Percentiles rank a stretch among this genome's conserved stretches.
Evolutionary conservation across 1,140 invertebrate species (phyloP).

Genomic region (Parapsyche elsis): DNA sequence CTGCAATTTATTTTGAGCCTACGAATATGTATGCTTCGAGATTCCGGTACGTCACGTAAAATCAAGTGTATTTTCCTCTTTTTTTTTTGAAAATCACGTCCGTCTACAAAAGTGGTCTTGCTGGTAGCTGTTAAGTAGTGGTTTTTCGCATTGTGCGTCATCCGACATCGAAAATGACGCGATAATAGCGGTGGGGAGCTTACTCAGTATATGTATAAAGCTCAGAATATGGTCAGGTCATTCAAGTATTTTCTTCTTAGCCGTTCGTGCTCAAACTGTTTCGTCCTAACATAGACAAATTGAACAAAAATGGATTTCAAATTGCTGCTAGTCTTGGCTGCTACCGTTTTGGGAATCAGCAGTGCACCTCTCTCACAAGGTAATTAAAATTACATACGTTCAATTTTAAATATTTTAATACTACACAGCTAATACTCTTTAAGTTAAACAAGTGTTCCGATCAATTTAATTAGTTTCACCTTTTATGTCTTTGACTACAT

Average conservation of each 20-base stretch:
- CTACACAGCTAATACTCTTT: not conserved
- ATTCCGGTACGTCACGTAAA: no score
- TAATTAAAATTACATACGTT: not conserved
- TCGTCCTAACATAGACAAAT: not conserved
- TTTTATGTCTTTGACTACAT: not conserved
- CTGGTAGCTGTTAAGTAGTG: no score
- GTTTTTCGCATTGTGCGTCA: not conserved
- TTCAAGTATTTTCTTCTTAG: not conserved
- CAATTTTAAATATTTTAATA: not conserved
- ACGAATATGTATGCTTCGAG: no score
- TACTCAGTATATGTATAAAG: not conserved
- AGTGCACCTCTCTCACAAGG: not conserved
- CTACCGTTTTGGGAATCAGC: not conserved
- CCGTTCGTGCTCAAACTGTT: not conserved
- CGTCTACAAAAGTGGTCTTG: no score
- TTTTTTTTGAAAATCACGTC: no score
- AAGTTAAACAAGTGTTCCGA: not conserved
- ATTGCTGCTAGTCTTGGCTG: not conserved
- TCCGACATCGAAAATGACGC: not conserved
- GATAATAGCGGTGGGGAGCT: not conserved
- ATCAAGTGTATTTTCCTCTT: no score
- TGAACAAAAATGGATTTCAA: not conserved
- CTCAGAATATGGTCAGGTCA: not conserved
- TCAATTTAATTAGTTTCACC: not conserved
- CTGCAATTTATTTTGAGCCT: no score